phyloP scores from a whole-genome alignment of 2,797 vertebrate species.

The Serranus cabrilla region DNA sequence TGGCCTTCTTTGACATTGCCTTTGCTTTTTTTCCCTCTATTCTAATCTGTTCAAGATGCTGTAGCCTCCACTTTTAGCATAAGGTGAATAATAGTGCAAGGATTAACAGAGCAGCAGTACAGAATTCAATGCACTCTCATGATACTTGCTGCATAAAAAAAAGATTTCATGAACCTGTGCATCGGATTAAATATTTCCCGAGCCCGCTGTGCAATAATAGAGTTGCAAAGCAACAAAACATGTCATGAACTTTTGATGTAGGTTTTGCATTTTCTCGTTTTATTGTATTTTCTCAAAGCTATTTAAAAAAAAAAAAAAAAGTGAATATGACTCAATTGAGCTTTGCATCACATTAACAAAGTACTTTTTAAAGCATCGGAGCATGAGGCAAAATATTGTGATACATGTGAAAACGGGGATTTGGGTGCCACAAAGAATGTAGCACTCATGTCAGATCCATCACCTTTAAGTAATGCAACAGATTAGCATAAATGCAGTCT shows the following conservation, averaged over 20 bases:
- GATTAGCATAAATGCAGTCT: conserved; percentile 69
- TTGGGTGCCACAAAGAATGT: conserved; percentile 59
- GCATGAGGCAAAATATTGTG: conserved; percentile 50
- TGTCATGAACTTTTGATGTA: conserved; percentile 71
- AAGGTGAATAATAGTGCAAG: conserved; percentile 71
- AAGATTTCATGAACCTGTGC: conserved; percentile 76
- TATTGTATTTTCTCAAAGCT: conserved; percentile 61
- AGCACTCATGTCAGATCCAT: conserved; percentile 69
- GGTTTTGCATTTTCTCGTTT: conserved; percentile 60
- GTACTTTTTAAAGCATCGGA: conserved; percentile 45
- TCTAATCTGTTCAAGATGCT: conserved; percentile 70
- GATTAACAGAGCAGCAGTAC: conserved; percentile 74
- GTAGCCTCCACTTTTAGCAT: conserved; percentile 58
- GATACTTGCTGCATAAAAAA: conserved; percentile 71
- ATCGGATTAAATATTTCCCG: conserved; percentile 78
- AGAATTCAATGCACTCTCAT: conserved; percentile 66
- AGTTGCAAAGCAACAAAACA: conserved; percentile 69
- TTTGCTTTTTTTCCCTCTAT: conserved; percentile 31
- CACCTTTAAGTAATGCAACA: conserved; percentile 69
- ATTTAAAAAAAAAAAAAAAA: conserved; percentile 40
- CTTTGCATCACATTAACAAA: conserved; percentile 72
- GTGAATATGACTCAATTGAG: conserved; percentile 64
- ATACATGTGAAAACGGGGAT: conserved; percentile 62
- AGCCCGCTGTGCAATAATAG: conserved; percentile 64
- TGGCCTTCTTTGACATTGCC: conserved; percentile 37